These are phyloP conservation scores for Antheraea pernyi DNA, from an alignment of 1,140 invertebrate species.

Conservation along the genomic window DNA sequence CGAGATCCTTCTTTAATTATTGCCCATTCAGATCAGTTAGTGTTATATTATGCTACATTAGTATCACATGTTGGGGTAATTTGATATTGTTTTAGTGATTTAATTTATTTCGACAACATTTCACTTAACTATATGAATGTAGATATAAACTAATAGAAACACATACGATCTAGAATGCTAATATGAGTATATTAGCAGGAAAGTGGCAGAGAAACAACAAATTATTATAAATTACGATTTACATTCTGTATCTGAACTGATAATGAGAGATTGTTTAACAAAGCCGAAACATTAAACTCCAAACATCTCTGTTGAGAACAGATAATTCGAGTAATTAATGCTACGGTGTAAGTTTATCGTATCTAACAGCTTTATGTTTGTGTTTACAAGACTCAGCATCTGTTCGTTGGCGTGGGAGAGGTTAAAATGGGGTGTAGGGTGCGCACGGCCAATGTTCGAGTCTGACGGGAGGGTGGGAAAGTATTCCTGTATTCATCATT, in stretches of 20 bases:
- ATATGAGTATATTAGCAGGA: too few species aligned
- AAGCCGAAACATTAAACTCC: background rate
- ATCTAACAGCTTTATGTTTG: slow-evolving; percentile 32
- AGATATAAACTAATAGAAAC: too few species aligned
- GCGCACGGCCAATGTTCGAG: background rate
- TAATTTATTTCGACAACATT: too few species aligned
- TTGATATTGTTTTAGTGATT: too few species aligned
- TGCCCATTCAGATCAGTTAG: too few species aligned
- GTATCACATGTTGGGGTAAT: too few species aligned
- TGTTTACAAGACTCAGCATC: slow-evolving; percentile 49
- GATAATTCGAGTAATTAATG: slow-evolving; percentile 18
- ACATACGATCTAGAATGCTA: too few species aligned
- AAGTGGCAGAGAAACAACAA: too few species aligned
- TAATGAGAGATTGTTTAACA: slow-evolving; percentile 25
- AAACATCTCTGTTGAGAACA: background rate
- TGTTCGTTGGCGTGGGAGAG: slow-evolving; percentile 26
- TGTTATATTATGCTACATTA: too few species aligned
- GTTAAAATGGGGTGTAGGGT: slow-evolving; percentile 2
- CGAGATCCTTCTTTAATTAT: too few species aligned
- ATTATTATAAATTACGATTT: too few species aligned
- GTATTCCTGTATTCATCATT: background rate
- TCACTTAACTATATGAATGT: too few species aligned
- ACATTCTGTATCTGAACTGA: slow-evolving; percentile 22
- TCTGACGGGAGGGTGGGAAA: background rate
- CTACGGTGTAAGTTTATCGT: slow-evolving; percentile 19